A percentile compares a stretch with the other conserved stretches of the same genome.
Conservation (phyloP, 2,888 invertebrate genomes). For the Nemotelus nigrinus region DNA sequence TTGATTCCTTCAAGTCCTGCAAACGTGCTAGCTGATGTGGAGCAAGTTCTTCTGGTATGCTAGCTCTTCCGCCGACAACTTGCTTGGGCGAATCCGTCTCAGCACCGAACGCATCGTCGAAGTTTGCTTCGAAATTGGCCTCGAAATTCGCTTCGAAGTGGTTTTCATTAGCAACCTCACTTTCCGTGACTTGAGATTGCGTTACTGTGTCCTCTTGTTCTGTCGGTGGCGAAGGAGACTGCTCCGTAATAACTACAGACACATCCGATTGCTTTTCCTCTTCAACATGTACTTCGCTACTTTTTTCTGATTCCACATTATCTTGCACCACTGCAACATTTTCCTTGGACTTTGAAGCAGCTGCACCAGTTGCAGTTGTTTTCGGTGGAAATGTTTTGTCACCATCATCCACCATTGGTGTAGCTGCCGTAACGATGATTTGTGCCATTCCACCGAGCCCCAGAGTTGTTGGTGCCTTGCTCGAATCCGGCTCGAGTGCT, state of each 20-base stretch:
- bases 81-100: slow-evolving; percentile 69
- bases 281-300: not conserved
- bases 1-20: slow-evolving; percentile 89
- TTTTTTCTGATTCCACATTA: not conserved
- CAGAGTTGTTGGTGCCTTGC: slow-evolving; percentile 54
- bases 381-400: slow-evolving; percentile 80
- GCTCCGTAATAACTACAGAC: slow-evolving; percentile 48
- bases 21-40: slow-evolving; percentile 88
- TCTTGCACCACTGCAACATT: not conserved
- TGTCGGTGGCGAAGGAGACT: slow-evolving; percentile 49
- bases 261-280: not conserved
- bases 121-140: slow-evolving; percentile 64
- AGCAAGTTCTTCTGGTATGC: slow-evolving; percentile 88
- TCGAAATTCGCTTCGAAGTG: slow-evolving; percentile 58
- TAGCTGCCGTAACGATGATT: slow-evolving; percentile 93
- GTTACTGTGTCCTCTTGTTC: slow-evolving; percentile 58
- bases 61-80: slow-evolving; percentile 81
- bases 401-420: slow-evolving; percentile 89
- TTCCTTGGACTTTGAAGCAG: not conserved
- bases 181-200: not conserved
- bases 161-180: slow-evolving; percentile 15
- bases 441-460: slow-evolving; percentile 87
- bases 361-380: not conserved
- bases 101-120: slow-evolving; percentile 66
- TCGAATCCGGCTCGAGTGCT: slow-evolving; percentile 12